These are phyloP conservation scores for Lasioglossum malachurum DNA, from an alignment of 2,888 invertebrate species.

Conservation along the genomic window DNA sequence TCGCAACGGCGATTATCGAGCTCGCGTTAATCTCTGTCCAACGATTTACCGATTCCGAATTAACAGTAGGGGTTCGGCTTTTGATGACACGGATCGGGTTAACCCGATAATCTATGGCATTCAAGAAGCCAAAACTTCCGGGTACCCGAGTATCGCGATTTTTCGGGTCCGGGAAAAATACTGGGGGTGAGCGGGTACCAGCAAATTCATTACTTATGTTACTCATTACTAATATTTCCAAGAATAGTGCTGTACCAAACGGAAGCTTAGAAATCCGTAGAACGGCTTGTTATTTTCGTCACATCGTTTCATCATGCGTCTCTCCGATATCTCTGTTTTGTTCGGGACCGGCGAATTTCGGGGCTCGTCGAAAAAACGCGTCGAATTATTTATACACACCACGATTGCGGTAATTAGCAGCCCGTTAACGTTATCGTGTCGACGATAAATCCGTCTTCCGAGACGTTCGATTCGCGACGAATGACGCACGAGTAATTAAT, in stretches of 20 bases:
- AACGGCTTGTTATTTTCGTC: background rate
- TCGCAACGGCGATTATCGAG: too few relatives aligned
- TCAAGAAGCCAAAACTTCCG: too few relatives aligned
- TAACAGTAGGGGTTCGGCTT: too few relatives aligned
- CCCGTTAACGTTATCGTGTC: background rate
- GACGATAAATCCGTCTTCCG: background rate
- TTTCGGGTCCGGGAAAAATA: too few relatives aligned
- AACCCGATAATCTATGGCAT: too few relatives aligned
- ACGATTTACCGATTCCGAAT: background rate
- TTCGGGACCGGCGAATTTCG: constrained; percentile 15
- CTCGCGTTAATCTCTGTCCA: too few relatives aligned
- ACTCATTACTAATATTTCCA: too few relatives aligned
- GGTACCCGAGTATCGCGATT: too few relatives aligned
- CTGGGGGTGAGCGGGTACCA: too few relatives aligned
- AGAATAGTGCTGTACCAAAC: background rate
- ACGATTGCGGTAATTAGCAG: constrained; percentile 16
- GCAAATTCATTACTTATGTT: too few relatives aligned
- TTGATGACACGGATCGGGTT: too few relatives aligned
- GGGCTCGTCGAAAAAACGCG: background rate
- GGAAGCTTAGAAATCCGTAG: background rate
- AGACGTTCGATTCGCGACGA: background rate
- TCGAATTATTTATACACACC: constrained; percentile 17
- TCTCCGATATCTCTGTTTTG: constrained; percentile 39
- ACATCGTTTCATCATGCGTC: constrained; percentile 24
- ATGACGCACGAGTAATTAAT: background rate